Evolutionary conservation across 2,113 vertebrate genomes (phyloP).

Genomic region (Dolichallabes microphthalmus): DNA sequence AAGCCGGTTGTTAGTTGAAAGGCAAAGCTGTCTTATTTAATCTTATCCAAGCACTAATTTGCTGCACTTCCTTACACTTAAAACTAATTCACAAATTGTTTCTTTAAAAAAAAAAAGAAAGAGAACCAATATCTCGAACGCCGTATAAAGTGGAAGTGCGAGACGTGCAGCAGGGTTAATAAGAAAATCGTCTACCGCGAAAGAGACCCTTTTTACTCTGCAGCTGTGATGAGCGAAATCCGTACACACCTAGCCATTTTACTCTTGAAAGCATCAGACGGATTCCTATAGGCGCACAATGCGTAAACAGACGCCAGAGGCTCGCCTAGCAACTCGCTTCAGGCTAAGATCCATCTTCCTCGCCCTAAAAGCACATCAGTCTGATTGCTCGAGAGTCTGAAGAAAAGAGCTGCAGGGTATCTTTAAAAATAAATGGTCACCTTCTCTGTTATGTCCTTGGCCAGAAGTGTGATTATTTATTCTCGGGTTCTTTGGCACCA

Average conservation of each 20-base stretch:
- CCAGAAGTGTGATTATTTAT: constrained; percentile 5
- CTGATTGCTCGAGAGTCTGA: neutral
- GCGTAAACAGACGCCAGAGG: neutral
- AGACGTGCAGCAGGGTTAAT: neutral
- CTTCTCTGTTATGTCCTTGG: constrained; percentile 26
- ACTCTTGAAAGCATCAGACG: neutral
- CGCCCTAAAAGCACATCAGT: neutral
- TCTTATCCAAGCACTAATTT: neutral
- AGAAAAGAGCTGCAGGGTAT: neutral
- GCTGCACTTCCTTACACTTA: neutral
- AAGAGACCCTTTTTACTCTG: neutral
- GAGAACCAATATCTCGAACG: neutral
- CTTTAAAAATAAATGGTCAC: constrained; percentile 5
- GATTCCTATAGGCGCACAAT: neutral
- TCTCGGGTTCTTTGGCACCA: neutral
- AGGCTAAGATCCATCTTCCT: neutral
- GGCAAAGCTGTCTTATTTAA: neutral
- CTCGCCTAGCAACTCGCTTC: constrained; percentile 13
- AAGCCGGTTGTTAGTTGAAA: neutral
- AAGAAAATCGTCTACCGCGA: neutral
- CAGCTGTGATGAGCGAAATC: neutral
- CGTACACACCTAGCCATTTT: neutral
- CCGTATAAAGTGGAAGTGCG: neutral
- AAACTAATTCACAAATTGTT: neutral
- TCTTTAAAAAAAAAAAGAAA: neutral